These are phyloP conservation scores for Myotis vivesi DNA, from an alignment of 2,797 vertebrate genomes.

Conservation along the genomic window DNA sequence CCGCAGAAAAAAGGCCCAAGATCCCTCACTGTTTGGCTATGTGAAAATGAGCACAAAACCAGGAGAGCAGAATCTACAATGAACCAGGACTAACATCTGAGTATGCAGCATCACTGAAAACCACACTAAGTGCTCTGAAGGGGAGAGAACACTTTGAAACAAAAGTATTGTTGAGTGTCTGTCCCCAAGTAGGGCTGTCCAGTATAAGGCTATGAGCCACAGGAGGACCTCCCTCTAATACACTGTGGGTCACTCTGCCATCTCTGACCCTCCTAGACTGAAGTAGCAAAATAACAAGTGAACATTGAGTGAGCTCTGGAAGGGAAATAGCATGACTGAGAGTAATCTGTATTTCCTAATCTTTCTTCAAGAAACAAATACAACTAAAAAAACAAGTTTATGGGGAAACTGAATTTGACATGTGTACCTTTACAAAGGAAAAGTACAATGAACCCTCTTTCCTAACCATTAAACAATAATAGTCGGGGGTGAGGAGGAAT, in stretches of 20 bases:
- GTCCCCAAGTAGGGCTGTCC: neutral
- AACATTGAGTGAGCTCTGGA: neutral
- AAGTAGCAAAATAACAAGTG: neutral
- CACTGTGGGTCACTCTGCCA: neutral
- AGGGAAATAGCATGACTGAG: neutral
- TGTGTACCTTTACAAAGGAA: conserved; percentile 28
- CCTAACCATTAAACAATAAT: conserved; percentile 40
- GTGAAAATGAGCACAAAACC: neutral
- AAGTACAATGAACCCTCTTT: conserved; percentile 19
- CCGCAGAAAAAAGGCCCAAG: neutral
- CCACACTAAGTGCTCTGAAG: neutral
- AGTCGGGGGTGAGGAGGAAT: neutral
- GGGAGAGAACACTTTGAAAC: neutral
- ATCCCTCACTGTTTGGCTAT: neutral
- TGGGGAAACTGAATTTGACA: neutral
- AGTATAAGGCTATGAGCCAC: neutral
- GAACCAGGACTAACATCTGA: neutral
- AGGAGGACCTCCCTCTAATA: neutral
- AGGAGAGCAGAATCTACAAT: neutral
- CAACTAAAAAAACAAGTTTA: neutral
- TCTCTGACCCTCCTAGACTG: no score
- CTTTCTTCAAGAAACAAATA: conserved; percentile 29
- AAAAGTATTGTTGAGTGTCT: neutral
- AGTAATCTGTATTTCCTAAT: neutral
- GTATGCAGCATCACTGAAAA: neutral